Percentiles rank a stretch among this genome's conserved stretches.
These are phyloP conservation scores for Origma solitaria DNA, from an alignment of 2,113 vertebrate species.

Conservation along the genomic window DNA sequence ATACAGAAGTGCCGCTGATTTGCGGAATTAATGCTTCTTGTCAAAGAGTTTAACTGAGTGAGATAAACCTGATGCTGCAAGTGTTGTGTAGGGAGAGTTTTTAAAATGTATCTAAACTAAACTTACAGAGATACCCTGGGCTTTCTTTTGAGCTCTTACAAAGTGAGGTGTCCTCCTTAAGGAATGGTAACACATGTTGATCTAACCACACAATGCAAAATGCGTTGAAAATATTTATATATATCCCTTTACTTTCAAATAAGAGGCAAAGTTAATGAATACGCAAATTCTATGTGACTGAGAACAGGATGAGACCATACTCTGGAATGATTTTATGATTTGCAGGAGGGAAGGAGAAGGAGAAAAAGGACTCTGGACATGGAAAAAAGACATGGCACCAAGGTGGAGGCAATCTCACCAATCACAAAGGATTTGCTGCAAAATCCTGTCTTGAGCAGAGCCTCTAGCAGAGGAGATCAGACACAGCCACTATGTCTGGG, in stretches of 20 bases:
- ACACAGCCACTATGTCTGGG: background rate
- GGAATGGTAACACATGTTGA: background rate
- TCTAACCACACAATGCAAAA: background rate
- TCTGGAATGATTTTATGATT: background rate
- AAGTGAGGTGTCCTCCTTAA: background rate
- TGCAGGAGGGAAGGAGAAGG: background rate
- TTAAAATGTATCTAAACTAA: background rate
- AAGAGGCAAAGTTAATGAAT: background rate
- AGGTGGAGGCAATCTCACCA: background rate
- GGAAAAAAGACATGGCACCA: background rate
- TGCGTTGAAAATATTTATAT: background rate
- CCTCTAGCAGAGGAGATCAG: background rate
- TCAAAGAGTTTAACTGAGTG: background rate
- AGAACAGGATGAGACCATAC: background rate
- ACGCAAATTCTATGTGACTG: background rate
- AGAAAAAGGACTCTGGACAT: background rate
- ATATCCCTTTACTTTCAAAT: background rate
- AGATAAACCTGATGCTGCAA: background rate
- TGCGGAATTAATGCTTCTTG: background rate
- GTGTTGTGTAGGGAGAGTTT: background rate
- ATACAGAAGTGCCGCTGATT: background rate
- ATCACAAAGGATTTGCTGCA: background rate
- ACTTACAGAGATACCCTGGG: background rate
- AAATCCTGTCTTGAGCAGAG: background rate
- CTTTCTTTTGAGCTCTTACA: background rate